Evolutionary conservation across 2,888 invertebrate species (phyloP).

Genomic region (Pristionchus entomophagus): DNA sequence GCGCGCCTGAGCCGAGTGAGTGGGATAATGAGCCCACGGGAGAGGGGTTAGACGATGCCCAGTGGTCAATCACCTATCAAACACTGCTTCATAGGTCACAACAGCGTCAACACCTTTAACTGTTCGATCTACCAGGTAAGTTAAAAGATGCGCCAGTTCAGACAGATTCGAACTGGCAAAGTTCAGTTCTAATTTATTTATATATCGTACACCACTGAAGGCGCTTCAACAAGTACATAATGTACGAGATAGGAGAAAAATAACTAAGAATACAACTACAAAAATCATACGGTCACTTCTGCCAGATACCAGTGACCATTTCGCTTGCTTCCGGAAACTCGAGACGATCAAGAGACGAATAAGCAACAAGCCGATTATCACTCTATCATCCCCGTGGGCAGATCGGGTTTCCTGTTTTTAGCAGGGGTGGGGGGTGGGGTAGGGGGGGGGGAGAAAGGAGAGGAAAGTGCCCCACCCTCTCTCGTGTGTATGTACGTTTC

Average conservation of each 20-base stretch:
- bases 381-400: background rate
- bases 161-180: too few relatives aligned
- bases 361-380: conserved; percentile 29
- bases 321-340: background rate
- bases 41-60: background rate
- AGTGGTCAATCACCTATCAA: too few relatives aligned
- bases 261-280: too few relatives aligned
- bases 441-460: background rate
- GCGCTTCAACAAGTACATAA: too few relatives aligned
- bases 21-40: background rate
- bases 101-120: too few relatives aligned
- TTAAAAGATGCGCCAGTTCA: too few relatives aligned
- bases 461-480: conserved; percentile 10
- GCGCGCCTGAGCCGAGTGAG: background rate
- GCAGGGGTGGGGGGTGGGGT: background rate
- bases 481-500: conserved; percentile 8
- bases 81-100: background rate
- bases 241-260: too few relatives aligned
- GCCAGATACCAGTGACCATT: conserved; percentile 31
- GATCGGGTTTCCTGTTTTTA: conserved; percentile 40
- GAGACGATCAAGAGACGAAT: background rate
- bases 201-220: too few relatives aligned
- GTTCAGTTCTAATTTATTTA: too few relatives aligned
- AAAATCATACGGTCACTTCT: too few relatives aligned
- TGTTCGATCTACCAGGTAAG: background rate